These are phyloP conservation scores for Euura lappo DNA, from an alignment of 1,140 invertebrate genomes.

Conservation along the genomic window DNA sequence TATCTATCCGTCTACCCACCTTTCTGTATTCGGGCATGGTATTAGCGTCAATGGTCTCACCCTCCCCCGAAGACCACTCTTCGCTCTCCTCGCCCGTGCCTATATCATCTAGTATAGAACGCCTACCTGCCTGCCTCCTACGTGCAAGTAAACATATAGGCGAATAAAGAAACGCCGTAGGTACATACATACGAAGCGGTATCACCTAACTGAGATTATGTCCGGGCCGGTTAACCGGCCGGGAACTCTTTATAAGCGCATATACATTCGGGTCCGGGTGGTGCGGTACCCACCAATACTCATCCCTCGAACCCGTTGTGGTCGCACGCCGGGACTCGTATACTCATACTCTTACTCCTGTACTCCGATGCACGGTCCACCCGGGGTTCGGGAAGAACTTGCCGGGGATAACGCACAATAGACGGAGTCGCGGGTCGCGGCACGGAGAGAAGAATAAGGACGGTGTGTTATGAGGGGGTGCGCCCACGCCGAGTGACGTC, in stretches of 20 bases:
- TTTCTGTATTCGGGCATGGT: slow-evolving; percentile 8
- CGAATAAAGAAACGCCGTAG: not conserved
- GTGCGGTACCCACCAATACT: not conserved
- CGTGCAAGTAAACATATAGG: slow-evolving; percentile 4
- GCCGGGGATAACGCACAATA: not conserved
- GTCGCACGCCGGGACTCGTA: not conserved
- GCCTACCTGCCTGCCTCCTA: slow-evolving; percentile 1
- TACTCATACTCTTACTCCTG: too few relatives aligned
- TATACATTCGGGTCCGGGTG: not conserved
- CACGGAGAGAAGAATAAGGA: not conserved
- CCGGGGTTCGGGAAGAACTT: not conserved
- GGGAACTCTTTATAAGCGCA: not conserved
- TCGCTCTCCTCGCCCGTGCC: not conserved
- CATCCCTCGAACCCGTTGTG: not conserved
- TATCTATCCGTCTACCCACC: slow-evolving; percentile 20
- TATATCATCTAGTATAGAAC: not conserved
- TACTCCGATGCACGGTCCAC: not conserved
- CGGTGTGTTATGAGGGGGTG: slow-evolving; percentile 43
- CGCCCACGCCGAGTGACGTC: slow-evolving; percentile 54
- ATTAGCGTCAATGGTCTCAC: slow-evolving; percentile 6
- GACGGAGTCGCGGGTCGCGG: not conserved
- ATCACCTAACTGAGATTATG: not conserved
- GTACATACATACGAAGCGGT: not conserved
- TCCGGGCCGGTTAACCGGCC: too few relatives aligned
- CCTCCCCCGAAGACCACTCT: not conserved